Conservation (phyloP, 2,888 invertebrate species). For the Latrodectus hesperus region DNA sequence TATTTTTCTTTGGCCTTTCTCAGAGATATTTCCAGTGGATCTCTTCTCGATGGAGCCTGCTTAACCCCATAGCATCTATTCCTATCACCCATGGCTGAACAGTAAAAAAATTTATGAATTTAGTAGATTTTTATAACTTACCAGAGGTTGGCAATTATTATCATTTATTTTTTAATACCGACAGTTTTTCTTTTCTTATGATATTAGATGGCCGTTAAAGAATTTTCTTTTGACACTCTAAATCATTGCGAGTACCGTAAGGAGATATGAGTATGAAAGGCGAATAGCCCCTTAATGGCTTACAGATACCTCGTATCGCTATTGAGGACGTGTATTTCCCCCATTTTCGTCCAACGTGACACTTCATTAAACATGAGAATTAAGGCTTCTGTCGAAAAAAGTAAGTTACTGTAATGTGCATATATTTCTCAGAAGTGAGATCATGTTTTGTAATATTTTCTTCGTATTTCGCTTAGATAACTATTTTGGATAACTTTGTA, state of each 20-base stretch:
- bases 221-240: neutral
- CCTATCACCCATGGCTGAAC: constrained; percentile 28
- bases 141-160: constrained; percentile 22
- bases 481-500: no score
- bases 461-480: no score
- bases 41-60: constrained; percentile 12
- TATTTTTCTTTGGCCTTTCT: constrained; percentile 30
- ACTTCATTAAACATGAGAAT: neutral
- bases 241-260: constrained; percentile 9
- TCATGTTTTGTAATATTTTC: no score
- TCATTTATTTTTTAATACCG: constrained; percentile 4
- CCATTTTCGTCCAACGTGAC: neutral
- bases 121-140: neutral
- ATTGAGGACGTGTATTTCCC: neutral
- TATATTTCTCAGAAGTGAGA: neutral
- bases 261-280: neutral
- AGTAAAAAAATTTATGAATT: constrained; percentile 12
- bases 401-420: neutral
- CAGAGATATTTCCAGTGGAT: constrained; percentile 50
- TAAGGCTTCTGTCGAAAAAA: neutral
- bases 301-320: neutral
- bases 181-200: neutral
- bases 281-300: neutral
- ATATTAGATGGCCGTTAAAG: constrained; percentile 17
- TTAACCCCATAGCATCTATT: constrained; percentile 53